These are phyloP conservation scores for Strix uralensis DNA, from an alignment of 2,113 vertebrate species.

Conservation along the genomic window DNA sequence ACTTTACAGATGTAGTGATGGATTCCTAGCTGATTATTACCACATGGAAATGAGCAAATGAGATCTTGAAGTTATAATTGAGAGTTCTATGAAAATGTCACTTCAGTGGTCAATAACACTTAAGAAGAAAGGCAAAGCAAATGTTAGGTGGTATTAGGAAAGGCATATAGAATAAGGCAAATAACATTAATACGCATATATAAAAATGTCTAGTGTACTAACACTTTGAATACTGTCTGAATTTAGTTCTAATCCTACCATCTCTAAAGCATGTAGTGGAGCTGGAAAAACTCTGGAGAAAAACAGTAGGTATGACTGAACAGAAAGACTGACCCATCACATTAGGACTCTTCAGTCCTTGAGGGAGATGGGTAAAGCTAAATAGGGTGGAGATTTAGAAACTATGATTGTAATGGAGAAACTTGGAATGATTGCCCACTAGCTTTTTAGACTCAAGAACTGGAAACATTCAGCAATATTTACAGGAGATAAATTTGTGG, in stretches of 20 bases:
- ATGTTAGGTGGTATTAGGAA: background rate
- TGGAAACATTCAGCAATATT: background rate
- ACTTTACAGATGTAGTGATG: conserved; percentile 5
- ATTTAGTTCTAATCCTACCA: background rate
- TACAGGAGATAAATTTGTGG: accelerated
- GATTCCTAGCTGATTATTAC: background rate
- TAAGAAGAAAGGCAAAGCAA: background rate
- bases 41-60: background rate
- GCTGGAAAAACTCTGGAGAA: background rate
- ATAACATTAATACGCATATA: background rate
- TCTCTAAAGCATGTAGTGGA: background rate
- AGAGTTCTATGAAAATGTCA: background rate
- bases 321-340: background rate
- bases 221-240: background rate
- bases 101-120: background rate
- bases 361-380: background rate
- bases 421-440: background rate
- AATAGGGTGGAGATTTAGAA: background rate
- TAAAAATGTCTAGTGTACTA: background rate
- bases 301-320: background rate
- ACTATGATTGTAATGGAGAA: background rate
- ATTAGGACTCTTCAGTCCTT: background rate
- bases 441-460: background rate
- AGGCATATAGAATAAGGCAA: background rate
- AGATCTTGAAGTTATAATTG: background rate